A percentile compares a stretch with the other conserved stretches of the same genome.
Conservation (phyloP, 1,140 invertebrate genomes). For the Drosophila rufa region DNA sequence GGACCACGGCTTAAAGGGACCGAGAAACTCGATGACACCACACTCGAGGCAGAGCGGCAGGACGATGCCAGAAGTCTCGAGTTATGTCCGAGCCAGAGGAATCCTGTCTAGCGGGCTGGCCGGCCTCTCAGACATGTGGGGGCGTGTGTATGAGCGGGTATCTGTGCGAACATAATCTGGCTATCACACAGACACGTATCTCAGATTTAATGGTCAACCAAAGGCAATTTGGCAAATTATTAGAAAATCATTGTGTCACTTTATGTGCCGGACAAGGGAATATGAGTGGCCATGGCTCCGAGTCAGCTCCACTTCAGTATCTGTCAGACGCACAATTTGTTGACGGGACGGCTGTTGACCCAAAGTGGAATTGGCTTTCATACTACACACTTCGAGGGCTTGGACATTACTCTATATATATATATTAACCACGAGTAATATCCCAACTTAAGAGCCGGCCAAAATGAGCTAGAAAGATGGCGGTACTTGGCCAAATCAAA, state of each 20-base stretch:
- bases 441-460: slow-evolving; percentile 18
- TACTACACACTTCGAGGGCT: background rate
- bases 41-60: slow-evolving; percentile 19
- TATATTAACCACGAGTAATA: slow-evolving; percentile 44
- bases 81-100: slow-evolving; percentile 67
- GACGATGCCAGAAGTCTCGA: slow-evolving; percentile 44
- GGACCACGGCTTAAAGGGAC: slow-evolving; percentile 46
- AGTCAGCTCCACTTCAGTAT: slow-evolving; percentile 31
- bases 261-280: slow-evolving; percentile 66
- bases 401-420: slow-evolving; percentile 13
- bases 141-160: slow-evolving; percentile 15
- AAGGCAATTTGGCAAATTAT: slow-evolving; percentile 84
- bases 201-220: slow-evolving; percentile 81
- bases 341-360: slow-evolving; percentile 16
- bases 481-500: slow-evolving; percentile 17
- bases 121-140: slow-evolving; percentile 23
- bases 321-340: slow-evolving; percentile 61
- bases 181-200: slow-evolving; percentile 75
- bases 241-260: slow-evolving; percentile 84
- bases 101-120: slow-evolving; percentile 45
- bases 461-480: slow-evolving; percentile 20
- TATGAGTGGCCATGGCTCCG: slow-evolving; percentile 56
- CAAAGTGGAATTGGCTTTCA: slow-evolving; percentile 10
- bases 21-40: slow-evolving; percentile 36
- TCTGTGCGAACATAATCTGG: slow-evolving; percentile 64